Evolutionary conservation across 2,797 vertebrate species (phyloP), one percentile per base, ranked within the genome.

Genomic region (Alauda arvensis): DNA sequence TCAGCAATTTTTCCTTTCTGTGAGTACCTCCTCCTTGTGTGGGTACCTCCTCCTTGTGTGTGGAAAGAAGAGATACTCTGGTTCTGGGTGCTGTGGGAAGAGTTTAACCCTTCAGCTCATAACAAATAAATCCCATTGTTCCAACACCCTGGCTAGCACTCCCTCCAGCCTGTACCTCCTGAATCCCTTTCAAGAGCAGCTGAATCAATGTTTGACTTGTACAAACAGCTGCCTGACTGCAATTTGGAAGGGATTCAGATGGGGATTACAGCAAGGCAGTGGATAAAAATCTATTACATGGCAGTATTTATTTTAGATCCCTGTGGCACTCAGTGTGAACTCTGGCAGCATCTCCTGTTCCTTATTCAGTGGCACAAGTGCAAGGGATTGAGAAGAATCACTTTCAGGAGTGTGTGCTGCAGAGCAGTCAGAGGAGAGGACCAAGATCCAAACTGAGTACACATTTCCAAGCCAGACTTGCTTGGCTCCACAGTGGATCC

Each of bases 171-270:
- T 37, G 20, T 13, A 28, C 37, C 76, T 78, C 74, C 82, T 3
- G 28, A 86, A 60, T 76, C 74, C 67, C 86, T 95, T 90, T 86
- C 15, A 24, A 88, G 70, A 95, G 92, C 95, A 95, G 94, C 94
- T 94, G 94, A 97, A 96, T 94, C 92, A 93, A 94, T 96, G 95
- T 96, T 97, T 95, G 94, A 94, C 90, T 96, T 94, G 91, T 88
- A 94, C 85, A 89, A 92, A 89, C 90, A 95, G 91, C 91, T 15
- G 17, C 86, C 90, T 71, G 78, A 83, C 89, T 88, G 91, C 94
- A 95, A 90, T 93, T 91, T 93, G 93, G 88, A 95, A 96, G 90
- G 92, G 95, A 95, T 96, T 95, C 94, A 93, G 93, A 86, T 46
- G 66, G 91, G 95, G 94, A 96, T 96, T 96, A 96, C 3, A 5